Base-by-base conservation (phyloP, 2,888 invertebrate species). In the Scaptodrosophila latifasciaeformis region DNA sequence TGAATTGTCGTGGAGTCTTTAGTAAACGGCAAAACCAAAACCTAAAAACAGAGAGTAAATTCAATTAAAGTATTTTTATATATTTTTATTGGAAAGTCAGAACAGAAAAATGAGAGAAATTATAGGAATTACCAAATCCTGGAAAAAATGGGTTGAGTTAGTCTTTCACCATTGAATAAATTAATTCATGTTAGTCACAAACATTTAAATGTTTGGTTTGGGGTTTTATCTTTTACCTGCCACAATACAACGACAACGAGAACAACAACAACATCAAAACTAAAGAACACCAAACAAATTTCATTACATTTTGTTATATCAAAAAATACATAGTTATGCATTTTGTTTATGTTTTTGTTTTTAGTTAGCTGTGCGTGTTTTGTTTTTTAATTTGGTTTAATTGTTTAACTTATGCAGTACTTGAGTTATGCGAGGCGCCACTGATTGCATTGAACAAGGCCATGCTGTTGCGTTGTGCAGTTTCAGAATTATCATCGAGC, bases 401-500 rank as follows among this genome's bases (percentile, higher is more conserved):
- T 2, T 18, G n/a, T 51, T 39, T 31, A 66, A 81, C 74, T 89
- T 90, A 93, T 82, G 93, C 94, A 78, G 92, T 93, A 87, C 94
- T 94, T 49, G 93, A 93, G 74, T 93, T 93, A 70, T 92, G 89
- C 80, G 92, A 92, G 31, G 93, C 92, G 57, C 94, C 94, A 71
- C 92, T 92, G 71, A 95, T 93, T 29, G 92, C 93, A 85, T 91
- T 91, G 77, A 93, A 93, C 52, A 93, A 89, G 53, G 93, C 92
- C 84, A 90, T 89, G 84, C 91, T 93, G 64, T 94, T 94, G 67
- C 94, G 91, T 76, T 93, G 91, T 71, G 90, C 90, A 70, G 88
- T 89, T 49, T 89, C 89, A 64, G 70, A 68, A 54, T 82, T 82
- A 17, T 87, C 85, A 51, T 62, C 46, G 39, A 85, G 71, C 49